Evolutionary conservation across 2,888 invertebrate species (phyloP).

Genomic region (Cephonodes hylas): DNA sequence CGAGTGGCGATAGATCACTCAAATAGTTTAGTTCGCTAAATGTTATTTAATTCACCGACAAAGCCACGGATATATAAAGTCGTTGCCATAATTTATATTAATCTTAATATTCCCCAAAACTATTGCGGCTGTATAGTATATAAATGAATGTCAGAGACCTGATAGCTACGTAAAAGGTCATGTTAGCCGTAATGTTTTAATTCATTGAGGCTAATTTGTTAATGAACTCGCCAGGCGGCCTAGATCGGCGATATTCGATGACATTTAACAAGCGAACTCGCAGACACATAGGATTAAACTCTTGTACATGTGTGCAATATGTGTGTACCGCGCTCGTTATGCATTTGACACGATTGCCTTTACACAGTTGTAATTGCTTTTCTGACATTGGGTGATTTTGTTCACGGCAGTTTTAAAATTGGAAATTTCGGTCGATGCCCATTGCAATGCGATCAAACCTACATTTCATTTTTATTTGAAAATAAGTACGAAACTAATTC

Average conservation of each 20-base stretch:
- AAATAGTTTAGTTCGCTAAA: too few relatives aligned
- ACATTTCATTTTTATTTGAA: background rate
- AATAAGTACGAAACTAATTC: background rate
- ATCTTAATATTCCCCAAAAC: too few relatives aligned
- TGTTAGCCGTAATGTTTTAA: background rate
- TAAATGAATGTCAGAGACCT: background rate
- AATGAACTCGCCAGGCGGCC: background rate
- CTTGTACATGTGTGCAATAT: slow-evolving; percentile 1
- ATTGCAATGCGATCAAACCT: background rate
- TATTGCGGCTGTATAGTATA: background rate
- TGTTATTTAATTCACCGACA: too few relatives aligned
- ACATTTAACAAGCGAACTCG: slow-evolving; percentile 10
- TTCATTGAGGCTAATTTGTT: background rate
- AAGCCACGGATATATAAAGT: too few relatives aligned
- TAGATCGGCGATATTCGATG: slow-evolving; percentile 13
- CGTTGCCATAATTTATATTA: too few relatives aligned
- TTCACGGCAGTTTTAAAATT: slow-evolving; percentile 19
- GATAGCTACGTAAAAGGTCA: background rate
- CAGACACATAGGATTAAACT: slow-evolving; percentile 7
- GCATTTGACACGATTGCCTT: slow-evolving; percentile 15
- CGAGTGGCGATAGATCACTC: background rate
- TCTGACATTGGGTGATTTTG: slow-evolving; percentile 19
- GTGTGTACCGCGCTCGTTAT: slow-evolving; percentile 10
- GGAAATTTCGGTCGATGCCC: slow-evolving; percentile 10
- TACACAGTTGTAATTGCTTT: slow-evolving; percentile 14